A percentile compares a stretch with the other conserved stretches of the same genome.
These are phyloP conservation scores for Camponotus vicinus DNA, from an alignment of 1,140 invertebrate species.

Conservation along the genomic window DNA sequence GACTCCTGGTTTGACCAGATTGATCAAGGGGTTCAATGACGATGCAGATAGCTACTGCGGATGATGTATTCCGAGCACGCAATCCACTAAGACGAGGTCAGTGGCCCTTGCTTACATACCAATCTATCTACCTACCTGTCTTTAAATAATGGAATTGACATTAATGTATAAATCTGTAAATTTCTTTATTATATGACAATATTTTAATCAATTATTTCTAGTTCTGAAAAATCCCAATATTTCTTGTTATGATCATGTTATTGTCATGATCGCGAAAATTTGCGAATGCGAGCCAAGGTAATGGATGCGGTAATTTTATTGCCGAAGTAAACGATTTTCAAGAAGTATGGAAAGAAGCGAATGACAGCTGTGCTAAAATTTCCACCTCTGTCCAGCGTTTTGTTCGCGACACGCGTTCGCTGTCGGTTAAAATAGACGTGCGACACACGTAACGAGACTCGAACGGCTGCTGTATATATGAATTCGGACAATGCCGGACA, in stretches of 20 bases:
- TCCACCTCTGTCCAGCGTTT: constrained; percentile 19
- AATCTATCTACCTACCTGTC: constrained; percentile 21
- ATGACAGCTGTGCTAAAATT: constrained; percentile 45
- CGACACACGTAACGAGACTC: constrained; percentile 66
- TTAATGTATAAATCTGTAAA: constrained; percentile 13
- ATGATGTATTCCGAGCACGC: constrained; percentile 56
- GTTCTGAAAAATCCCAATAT: not conserved
- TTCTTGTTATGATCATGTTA: not conserved
- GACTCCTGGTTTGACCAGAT: constrained; percentile 73
- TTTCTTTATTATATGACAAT: not conserved
- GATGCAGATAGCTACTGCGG: constrained; percentile 78
- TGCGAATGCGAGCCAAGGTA: not conserved
- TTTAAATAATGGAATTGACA: constrained; percentile 29
- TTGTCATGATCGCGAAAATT: not conserved
- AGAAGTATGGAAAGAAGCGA: constrained; percentile 16
- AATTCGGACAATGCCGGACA: constrained; percentile 74
- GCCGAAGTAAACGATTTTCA: not conserved
- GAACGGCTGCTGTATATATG: constrained; percentile 75
- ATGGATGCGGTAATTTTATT: not conserved
- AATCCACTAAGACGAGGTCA: constrained; percentile 49
- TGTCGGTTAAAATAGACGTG: constrained; percentile 61
- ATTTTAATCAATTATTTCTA: not conserved
- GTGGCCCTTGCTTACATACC: constrained; percentile 11
- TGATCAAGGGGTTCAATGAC: constrained; percentile 77
- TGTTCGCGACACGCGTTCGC: constrained; percentile 50